Evolutionary conservation across 2,888 invertebrate species (phyloP).

Genomic region (Belgica antarctica): DNA sequence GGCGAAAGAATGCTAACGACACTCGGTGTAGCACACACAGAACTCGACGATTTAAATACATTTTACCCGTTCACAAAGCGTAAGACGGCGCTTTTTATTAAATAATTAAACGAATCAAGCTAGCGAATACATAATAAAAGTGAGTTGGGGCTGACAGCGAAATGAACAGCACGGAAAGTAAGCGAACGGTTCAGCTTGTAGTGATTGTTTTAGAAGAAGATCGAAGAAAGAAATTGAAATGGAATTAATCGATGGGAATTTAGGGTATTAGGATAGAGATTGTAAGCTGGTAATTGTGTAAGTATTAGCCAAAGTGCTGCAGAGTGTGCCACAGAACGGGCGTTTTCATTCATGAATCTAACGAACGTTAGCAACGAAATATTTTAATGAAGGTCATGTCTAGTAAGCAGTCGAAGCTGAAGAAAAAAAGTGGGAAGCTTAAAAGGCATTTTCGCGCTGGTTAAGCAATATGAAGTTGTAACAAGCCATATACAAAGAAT

Average conservation of each 20-base stretch:
- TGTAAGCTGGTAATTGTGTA: background rate
- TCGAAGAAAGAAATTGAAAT: background rate
- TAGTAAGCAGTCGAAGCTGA: background rate
- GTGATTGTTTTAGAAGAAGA: background rate
- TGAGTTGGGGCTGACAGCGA: background rate
- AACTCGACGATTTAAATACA: constrained; percentile 1
- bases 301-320: background rate
- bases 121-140: constrained; percentile 10
- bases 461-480: constrained; percentile 35
- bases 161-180: constrained; percentile 1
- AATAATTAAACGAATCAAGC: background rate
- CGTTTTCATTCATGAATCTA: constrained; percentile 26
- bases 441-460: constrained; percentile 8
- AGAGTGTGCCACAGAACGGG: constrained; percentile 5
- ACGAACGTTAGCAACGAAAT: background rate
- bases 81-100: background rate
- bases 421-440: constrained; percentile 40
- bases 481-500: constrained; percentile 23
- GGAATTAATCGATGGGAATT: background rate
- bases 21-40: background rate
- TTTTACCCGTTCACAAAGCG: background rate
- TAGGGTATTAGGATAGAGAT: background rate
- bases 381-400: constrained; percentile 35
- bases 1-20: constrained; percentile 17
- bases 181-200: background rate